Conservation (phyloP, 2,797 vertebrate species). For the Siniperca scherzeri region DNA sequence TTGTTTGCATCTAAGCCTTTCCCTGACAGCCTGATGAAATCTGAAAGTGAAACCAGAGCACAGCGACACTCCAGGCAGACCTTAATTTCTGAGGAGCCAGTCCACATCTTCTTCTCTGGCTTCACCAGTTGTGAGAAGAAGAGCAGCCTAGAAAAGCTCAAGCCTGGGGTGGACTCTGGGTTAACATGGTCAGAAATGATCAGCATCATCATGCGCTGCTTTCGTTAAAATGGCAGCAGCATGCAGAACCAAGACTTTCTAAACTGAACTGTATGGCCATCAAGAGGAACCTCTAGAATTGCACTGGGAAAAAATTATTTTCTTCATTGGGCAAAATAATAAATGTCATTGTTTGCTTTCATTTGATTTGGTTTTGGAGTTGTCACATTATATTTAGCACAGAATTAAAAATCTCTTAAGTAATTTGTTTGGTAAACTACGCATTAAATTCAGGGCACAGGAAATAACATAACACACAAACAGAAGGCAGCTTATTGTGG, state of each 20-base stretch:
- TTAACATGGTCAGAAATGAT: constrained; percentile 54
- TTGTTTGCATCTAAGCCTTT: constrained; percentile 26
- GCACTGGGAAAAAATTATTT: background rate
- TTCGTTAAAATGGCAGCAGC: constrained; percentile 36
- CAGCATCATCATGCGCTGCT: constrained; percentile 57
- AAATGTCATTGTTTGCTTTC: background rate
- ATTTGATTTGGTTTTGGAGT: background rate
- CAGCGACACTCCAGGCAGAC: constrained; percentile 36
- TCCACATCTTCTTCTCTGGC: constrained; percentile 41
- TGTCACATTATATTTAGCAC: background rate
- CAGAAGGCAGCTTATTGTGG: background rate
- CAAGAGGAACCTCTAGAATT: background rate
- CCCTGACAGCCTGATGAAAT: constrained; percentile 34
- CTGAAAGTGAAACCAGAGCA: constrained; percentile 31
- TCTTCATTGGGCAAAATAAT: background rate
- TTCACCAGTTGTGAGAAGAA: constrained; percentile 37
- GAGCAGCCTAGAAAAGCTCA: constrained; percentile 38
- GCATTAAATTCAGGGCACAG: background rate
- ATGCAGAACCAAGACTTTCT: background rate
- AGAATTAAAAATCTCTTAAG: background rate
- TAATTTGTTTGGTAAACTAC: background rate
- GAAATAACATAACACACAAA: constrained; percentile 11
- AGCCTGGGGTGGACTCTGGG: constrained; percentile 56
- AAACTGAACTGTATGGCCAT: background rate
- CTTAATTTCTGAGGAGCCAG: constrained; percentile 40